Base-by-base conservation (phyloP, 2,888 invertebrate species). In the Microplitis deprimator region DNA sequence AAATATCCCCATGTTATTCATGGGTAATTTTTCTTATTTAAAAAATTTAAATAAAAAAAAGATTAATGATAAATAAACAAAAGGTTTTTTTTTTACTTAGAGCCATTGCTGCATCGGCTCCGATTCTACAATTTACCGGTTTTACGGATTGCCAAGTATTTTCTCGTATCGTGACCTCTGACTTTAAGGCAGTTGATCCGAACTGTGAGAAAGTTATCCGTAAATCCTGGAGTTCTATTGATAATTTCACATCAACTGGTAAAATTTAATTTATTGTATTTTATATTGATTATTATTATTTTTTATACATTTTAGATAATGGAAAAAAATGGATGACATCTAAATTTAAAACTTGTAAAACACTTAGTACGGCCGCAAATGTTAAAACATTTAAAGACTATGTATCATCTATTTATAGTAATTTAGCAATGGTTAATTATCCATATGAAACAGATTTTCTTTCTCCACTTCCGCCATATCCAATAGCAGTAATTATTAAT, bases 371-470 rank as follows among this genome's bases (percentile, higher is more conserved):
- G 70, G 83, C 90, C 0, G 89, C 90, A 0, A 93, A 94, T 83
- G 86, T 94, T 0, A 84, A 89, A 0, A 83, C 82, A 0, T 91
- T 98, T 13, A 91, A 95, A 80, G 92, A 93, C 62, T 98, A 95
- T 92, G 89, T 98, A 2, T 87, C 90, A 50, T 93, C 94, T 79
- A 92, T 95, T 81, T 96, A 95, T 88, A 92, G 92, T 7, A 94
- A 95, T 84, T 89, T 98, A 80, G 98, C 97, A 0, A 98, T 98
- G 98, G 95, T 95, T 16, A 96, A 99, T 91, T 99, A 99, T 90
- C 98, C 99, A 0, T 99, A 98, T 88, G 91, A 94, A 0, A 93
- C 95, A 0, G 93, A 93, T 84, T 99, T 99, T 89, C 90, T 99
- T 71, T 92, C 93, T 69, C 94, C 94, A 0, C 87, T 99, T 38